Evolutionary conservation across 2,113 vertebrate genomes (phyloP), one percentile per base, ranked within the genome.

Genomic region (Elanoides forficatus): DNA sequence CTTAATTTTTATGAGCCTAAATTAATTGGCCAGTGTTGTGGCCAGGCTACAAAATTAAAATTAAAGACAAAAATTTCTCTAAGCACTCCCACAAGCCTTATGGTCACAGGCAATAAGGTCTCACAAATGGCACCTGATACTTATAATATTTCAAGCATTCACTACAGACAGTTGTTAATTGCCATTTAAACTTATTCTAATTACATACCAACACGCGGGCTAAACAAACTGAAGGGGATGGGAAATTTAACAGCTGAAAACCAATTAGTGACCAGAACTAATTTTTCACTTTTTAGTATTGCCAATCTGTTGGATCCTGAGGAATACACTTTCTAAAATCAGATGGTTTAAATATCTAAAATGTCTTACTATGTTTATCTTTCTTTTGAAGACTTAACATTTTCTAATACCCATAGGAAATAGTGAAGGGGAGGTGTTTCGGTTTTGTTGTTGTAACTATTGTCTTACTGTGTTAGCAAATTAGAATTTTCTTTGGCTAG

Each of bases 1-100:
- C 68, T 94, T 92, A 83, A 71, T 96, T 93, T 97, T 97, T 90
- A 93, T 91, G 60, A 90, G 38, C 5, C 26, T 62, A 81, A 90
- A 95, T 92, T 95, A 97, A 94, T 76, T 91, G 82, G 18, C 52
- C 71, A 74, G 85, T 66, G 63, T 30, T 88, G 74, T 80, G 55
- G 50, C 59, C 85, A 92, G 58, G 71, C n/a, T 88, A 58, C 63
- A 81, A 94, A 92, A 86, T 80, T 79, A 70, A 88, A 95, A 93
- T 93, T 81, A 78, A 88, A 73, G 48, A 88, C n/a, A 87, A 94
- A 91, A 92, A 88, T 81, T 93, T 16, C 45, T 45, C 47, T 92
- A 80, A 93, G 19, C 32, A 58, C 58, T 93, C 48, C 50, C 58
- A 42, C 73, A 88, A 95, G 59, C 67, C 34, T 82, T 66, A 90